Evolutionary conservation across 2,888 invertebrate species (phyloP).

Genomic region (Neuroscelio doddi): DNA sequence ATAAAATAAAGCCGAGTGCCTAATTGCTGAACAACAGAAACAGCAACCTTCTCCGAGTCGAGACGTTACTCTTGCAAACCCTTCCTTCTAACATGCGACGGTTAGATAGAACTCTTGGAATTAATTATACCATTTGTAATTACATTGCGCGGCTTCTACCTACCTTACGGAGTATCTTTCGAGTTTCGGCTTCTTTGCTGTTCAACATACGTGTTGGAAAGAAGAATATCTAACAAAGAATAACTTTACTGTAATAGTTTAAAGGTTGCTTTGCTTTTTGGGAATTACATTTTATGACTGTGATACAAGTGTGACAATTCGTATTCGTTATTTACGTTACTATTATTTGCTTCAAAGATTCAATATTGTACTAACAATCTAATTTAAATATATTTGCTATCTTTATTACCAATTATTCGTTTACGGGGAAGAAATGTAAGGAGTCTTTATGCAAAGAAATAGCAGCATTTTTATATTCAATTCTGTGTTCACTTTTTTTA

Average conservation of each 20-base stretch:
- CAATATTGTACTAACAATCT: too few relatives aligned
- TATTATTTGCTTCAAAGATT: too few relatives aligned
- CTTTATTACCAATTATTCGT: too few relatives aligned
- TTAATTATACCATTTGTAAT: constrained; percentile 55
- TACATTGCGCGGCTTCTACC: constrained; percentile 24
- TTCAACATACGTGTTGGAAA: constrained; percentile 1
- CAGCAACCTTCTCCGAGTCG: constrained; percentile 31
- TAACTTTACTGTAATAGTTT: too few relatives aligned
- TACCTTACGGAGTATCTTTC: constrained; percentile 15
- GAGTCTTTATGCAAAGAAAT: too few relatives aligned
- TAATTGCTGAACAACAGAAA: constrained; percentile 50
- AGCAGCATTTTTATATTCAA: too few relatives aligned
- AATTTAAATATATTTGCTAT: neutral
- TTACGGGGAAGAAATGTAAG: too few relatives aligned
- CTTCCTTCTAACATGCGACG: constrained; percentile 45
- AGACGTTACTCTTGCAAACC: constrained; percentile 15
- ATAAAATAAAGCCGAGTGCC: constrained; percentile 46
- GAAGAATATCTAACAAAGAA: constrained; percentile 1
- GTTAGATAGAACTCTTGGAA: constrained; percentile 53
- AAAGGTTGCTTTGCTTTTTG: too few relatives aligned
- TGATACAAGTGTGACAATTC: too few relatives aligned
- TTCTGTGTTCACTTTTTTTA: constrained; percentile 13
- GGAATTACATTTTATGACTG: too few relatives aligned
- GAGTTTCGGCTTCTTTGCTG: constrained; percentile 17
- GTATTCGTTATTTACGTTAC: too few relatives aligned